Evolutionary conservation across 2,888 invertebrate genomes (phyloP).

Genomic region (Drosophila quinaria): DNA sequence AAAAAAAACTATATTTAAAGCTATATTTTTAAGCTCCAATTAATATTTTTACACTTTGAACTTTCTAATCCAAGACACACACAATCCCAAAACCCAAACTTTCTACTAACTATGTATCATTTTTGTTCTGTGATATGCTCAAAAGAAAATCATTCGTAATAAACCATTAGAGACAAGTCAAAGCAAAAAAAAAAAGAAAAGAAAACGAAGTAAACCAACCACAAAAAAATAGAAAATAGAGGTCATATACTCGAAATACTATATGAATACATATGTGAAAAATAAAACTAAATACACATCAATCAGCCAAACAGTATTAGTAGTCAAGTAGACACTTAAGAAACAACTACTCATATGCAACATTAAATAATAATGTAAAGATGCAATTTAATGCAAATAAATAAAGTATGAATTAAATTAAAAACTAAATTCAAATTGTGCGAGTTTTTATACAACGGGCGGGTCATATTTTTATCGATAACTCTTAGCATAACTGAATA

Average conservation of each 20-base stretch:
- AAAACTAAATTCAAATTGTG: conserved; percentile 17
- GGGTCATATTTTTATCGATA: conserved; percentile 23
- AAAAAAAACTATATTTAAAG: conserved; percentile 42
- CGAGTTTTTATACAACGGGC: neutral
- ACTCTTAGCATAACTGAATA: neutral
- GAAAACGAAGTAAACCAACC: conserved; percentile 25
- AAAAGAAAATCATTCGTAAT: conserved; percentile 66
- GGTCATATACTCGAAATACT: conserved; percentile 32
- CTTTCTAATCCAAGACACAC: conserved; percentile 55
- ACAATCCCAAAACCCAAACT: conserved; percentile 42
- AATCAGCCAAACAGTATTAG: conserved; percentile 71
- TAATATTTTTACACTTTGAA: conserved; percentile 76
- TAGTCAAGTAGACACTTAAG: conserved; percentile 64
- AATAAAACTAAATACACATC: conserved; percentile 54
- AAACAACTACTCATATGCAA: conserved; percentile 55
- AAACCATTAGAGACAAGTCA: conserved; percentile 48
- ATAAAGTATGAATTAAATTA: conserved; percentile 49
- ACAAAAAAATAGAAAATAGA: conserved; percentile 46
- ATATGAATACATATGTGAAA: conserved; percentile 33
- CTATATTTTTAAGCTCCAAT: conserved; percentile 67
- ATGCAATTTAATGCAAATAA: conserved; percentile 53
- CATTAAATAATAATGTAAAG: conserved; percentile 46
- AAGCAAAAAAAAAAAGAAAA: conserved; percentile 37
- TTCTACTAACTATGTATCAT: conserved; percentile 76
- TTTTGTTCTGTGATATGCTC: conserved; percentile 84